Evolutionary conservation across 2,797 vertebrate genomes (phyloP).

Genomic region (Nyctalus aviator): DNA sequence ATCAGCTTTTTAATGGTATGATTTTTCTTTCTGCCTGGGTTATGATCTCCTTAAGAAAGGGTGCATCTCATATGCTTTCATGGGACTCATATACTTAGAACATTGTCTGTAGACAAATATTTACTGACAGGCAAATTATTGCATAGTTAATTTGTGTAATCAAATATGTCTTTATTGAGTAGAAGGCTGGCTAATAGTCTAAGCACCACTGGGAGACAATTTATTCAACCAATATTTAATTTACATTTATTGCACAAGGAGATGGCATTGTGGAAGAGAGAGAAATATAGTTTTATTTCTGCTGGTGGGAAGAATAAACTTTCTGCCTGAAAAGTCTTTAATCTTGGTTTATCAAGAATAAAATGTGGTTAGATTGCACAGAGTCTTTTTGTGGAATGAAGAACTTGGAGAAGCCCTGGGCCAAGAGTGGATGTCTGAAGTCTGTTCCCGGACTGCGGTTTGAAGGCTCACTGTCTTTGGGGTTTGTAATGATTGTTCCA

Average conservation of each 20-base stretch:
- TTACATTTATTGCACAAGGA: not conserved
- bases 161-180: not conserved
- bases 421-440: not conserved
- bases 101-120: not conserved
- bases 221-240: conserved; percentile 40
- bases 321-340: not conserved
- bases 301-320: not conserved
- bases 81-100: not conserved
- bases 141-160: not conserved
- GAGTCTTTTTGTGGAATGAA: not conserved
- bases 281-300: not conserved
- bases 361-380: not conserved
- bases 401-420: not conserved
- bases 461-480: not conserved
- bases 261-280: not conserved
- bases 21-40: not conserved
- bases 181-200: not conserved
- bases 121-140: not conserved
- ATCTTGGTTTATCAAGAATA: not conserved
- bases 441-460: not conserved
- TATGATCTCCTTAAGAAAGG: not conserved
- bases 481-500: not conserved
- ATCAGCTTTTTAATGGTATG: not conserved
- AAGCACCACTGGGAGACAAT: not conserved
- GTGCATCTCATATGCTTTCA: not conserved